Base-by-base conservation (phyloP, 2,797 vertebrate species). In the Poecile montanus region DNA sequence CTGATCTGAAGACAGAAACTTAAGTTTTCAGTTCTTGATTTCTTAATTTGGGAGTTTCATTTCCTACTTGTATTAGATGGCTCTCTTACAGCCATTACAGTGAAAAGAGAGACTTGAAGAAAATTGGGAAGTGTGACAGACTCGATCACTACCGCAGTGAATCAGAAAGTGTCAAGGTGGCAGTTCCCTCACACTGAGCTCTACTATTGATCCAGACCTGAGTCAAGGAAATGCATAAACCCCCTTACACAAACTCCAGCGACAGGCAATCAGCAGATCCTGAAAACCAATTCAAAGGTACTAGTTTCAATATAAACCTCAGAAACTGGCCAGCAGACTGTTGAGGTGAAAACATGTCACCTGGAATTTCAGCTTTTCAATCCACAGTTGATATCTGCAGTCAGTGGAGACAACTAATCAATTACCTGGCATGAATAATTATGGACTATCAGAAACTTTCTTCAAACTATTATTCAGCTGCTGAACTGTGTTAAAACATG, bases 131-230 rank as follows among this genome's bases (percentile, higher is more conserved):
- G 13, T 47, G 57, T 86, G 74, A 36, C 80, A 88, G 45, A 47
- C 25, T 36, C 10, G 1, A 75, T 27, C 42, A 11, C 38, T 85
- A 50, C 9, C 30, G 51, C n/a, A 74, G 26, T 0, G 0, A 80
- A 88, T 75, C n/a, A 45, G n/a, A 80, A 51, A 2, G 0, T 51
- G 27, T 34, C 44, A 58, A 48, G 16, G 65, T 61, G 65, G 30
- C 87, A 92, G n/a, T 67, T 85, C 17, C 21, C 21, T 88, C 65
- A 42, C 2, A 1, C n/a, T 74, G 45, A 67, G 60, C 53, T 72
- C 34, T 32, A 4, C 34, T 68, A 90, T 89, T 54, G 72, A 89
- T 91, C 58, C 57, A 90, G 48, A 85, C 16, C 2, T 16, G 15
- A 85, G 66, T 20, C 34, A 51, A 58, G 15, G 34, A 75, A 91